Base-by-base conservation (phyloP, 2,113 vertebrate species). In the Lophotis ruficrista region DNA sequence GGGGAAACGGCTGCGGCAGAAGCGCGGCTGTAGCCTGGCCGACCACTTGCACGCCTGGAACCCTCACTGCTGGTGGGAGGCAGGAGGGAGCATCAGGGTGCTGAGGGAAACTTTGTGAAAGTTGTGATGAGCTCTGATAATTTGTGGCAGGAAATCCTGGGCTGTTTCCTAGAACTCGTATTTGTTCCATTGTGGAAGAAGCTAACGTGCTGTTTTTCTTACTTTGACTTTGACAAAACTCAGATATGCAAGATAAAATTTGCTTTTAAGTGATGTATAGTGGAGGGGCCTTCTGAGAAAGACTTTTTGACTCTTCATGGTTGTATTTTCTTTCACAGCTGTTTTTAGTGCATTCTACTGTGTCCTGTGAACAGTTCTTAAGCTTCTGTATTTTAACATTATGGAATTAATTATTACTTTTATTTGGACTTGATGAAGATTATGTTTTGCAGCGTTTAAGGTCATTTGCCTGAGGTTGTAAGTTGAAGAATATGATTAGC, bases 21-120 rank as follows among this genome's bases (percentile, higher is more conserved):
- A 25, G 66, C 84, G 50, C 1, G 14, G 77, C 62, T 6, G 38
- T 12, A 3, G 51, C 16, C 54, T 48, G 68, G 35, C n/a, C 0
- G 0, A 56, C 43, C 7, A 7, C 37, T 57, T 9, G 69, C 28
- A 23, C 61, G 4, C 25, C 38, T 56, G 82, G 69, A 73, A 3
- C 60, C 3, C 1, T 62, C 19, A 0, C 21, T 0, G 37, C 12
- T 11, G 37, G 1, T 6, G 33, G 24, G 56, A 57, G 24, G 8
- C 25, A 23, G 10, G 19, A 56, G 38, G 14, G 16, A 87, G 1
- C 48, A 7, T n/a, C 20, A 3, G 27, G 1, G 2, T 12, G 2
- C 7, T 1, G 38, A 37, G n/a, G 35, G 65, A 43, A 70, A 35
- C 54, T 31, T 12, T 38, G 45, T 56, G 88, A 17, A 73, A 31